Evolutionary conservation across 1,140 invertebrate genomes (phyloP).

Genomic region (Cotesia glomerata): DNA sequence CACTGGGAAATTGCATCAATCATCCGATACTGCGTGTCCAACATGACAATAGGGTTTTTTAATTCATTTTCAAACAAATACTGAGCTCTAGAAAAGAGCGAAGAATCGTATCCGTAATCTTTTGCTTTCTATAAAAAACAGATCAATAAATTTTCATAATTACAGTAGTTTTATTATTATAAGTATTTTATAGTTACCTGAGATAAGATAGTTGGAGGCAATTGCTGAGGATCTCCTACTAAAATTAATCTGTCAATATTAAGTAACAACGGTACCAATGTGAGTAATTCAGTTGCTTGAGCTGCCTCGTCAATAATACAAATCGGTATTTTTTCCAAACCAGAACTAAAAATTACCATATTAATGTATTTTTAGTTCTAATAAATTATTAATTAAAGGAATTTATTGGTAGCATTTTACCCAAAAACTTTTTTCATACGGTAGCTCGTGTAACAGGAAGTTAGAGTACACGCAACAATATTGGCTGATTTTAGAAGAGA

Average conservation of each 20-base stretch:
- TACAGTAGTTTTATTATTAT: too few relatives aligned
- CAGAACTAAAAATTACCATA: too few relatives aligned
- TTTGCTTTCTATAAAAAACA: slow-evolving; percentile 66
- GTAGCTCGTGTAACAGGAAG: background rate
- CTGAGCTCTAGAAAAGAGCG: slow-evolving; percentile 67
- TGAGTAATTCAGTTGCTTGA: slow-evolving; percentile 80
- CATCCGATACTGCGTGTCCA: slow-evolving; percentile 84
- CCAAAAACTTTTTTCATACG: background rate
- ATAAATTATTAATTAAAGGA: too few relatives aligned
- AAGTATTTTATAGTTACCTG: slow-evolving; percentile 62
- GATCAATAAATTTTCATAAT: too few relatives aligned
- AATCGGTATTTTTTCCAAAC: slow-evolving; percentile 54
- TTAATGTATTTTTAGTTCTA: too few relatives aligned
- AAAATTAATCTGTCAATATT: slow-evolving; percentile 74
- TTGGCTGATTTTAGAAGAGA: background rate
- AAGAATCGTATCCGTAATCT: slow-evolving; percentile 62
- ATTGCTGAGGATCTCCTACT: slow-evolving; percentile 82
- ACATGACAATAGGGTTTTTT: slow-evolving; percentile 62
- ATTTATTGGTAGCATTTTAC: background rate
- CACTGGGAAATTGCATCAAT: slow-evolving; percentile 75
- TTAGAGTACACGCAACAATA: background rate
- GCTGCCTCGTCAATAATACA: slow-evolving; percentile 89
- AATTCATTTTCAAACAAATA: slow-evolving; percentile 46
- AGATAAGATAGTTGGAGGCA: slow-evolving; percentile 78
- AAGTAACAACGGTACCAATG: slow-evolving; percentile 74